Evolutionary conservation across 2,113 vertebrate genomes (phyloP).

Genomic region (Urocolius indicus): DNA sequence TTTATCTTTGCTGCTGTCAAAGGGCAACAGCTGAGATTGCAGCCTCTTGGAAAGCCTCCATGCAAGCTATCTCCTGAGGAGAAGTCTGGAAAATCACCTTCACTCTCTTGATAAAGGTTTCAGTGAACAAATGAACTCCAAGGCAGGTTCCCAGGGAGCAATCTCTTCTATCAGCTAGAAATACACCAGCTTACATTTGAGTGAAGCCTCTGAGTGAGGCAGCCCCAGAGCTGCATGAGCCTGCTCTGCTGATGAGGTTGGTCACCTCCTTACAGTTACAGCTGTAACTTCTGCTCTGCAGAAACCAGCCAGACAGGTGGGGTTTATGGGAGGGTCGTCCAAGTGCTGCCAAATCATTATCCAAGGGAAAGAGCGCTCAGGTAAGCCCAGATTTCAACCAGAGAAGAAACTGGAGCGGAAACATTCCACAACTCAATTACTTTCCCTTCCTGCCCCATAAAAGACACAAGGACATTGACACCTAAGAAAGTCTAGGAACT

Average conservation of each 20-base stretch:
- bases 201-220: neutral
- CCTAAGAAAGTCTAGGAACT: neutral
- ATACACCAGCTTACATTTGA: neutral
- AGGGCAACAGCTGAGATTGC: slow-evolving; percentile 55
- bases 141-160: neutral
- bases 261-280: neutral
- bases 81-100: slow-evolving; percentile 29
- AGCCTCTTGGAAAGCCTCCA: neutral
- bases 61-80: neutral
- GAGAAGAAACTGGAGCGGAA: neutral
- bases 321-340: neutral
- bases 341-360: neutral
- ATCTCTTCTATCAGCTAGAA: neutral
- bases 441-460: neutral
- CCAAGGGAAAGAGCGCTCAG: neutral
- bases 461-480: neutral
- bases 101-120: slow-evolving; percentile 63
- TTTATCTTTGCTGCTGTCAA: slow-evolving; percentile 61
- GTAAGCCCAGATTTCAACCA: neutral
- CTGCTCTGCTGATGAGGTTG: neutral
- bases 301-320: neutral
- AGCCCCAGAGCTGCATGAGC: neutral
- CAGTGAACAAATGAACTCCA: neutral
- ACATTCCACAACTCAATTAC: neutral
- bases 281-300: neutral